These are phyloP conservation scores for Dendrophyllia cribrosa DNA, from an alignment of 64 coral and sea anemone genomes.

Conservation along the genomic window DNA sequence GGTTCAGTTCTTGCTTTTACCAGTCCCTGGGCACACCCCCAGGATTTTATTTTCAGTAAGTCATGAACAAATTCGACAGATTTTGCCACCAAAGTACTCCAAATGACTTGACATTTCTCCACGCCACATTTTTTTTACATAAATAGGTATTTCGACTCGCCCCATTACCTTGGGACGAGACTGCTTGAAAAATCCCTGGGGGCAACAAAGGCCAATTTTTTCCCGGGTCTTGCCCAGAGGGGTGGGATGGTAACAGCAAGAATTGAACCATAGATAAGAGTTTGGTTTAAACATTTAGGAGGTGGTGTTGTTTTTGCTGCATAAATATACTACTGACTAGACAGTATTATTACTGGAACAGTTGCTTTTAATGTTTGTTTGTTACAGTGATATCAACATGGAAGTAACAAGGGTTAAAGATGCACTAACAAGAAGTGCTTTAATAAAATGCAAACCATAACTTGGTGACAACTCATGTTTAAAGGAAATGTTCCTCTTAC, in stretches of 20 bases:
- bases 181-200: slow-evolving; percentile 30
- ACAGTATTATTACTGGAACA: neutral
- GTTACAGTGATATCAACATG: slow-evolving; percentile 8
- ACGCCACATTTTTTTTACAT: neutral
- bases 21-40: slow-evolving; percentile 12
- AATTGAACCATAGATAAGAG: slow-evolving; percentile 9
- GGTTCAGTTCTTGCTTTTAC: slow-evolving; percentile 36
- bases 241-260: slow-evolving; percentile 38
- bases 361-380: neutral
- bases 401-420: neutral
- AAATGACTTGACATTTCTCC: slow-evolving; percentile 37
- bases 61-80: slow-evolving; percentile 22
- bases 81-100: slow-evolving; percentile 39
- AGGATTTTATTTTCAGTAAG: slow-evolving; percentile 9
- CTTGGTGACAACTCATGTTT: slow-evolving; percentile 2
- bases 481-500: slow-evolving; percentile 4
- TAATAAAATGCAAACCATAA: neutral
- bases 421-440: slow-evolving; percentile 10
- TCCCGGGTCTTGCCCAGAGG: slow-evolving; percentile 1
- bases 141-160: slow-evolving; percentile 48
- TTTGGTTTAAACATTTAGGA: neutral
- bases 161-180: slow-evolving; percentile 31
- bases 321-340: neutral
- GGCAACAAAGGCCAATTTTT: neutral
- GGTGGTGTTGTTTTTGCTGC: slow-evolving; percentile 3